phyloP scores from a whole-genome alignment of 37 sponge, comb jelly and placozoan species.

The Geodia barretti region DNA sequence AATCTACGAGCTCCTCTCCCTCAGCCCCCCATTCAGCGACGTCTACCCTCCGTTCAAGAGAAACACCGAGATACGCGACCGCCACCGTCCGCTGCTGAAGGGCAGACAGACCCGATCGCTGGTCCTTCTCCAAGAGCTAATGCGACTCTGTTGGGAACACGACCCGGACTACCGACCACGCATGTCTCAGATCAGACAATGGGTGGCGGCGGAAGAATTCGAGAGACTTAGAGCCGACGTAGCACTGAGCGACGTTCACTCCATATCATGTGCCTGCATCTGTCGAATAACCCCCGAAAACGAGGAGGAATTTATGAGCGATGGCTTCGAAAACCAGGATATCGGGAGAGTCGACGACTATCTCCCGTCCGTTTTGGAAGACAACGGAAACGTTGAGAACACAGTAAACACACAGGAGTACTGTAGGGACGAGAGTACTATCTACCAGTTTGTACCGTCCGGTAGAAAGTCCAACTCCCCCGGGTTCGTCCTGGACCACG shows the following conservation, averaged over 20 bases:
- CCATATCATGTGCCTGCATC: constrained; percentile 71
- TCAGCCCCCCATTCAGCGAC: constrained; percentile 60
- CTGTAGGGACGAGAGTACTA: not conserved
- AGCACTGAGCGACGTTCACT: constrained; percentile 33
- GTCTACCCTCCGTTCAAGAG: constrained; percentile 26
- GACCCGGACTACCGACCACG: constrained; percentile 60
- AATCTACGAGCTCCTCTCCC: constrained; percentile 75
- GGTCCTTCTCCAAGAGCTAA: constrained; percentile 67
- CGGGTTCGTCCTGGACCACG: constrained; percentile 9
- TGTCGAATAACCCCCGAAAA: constrained; percentile 54
- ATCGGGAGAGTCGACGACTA: not conserved
- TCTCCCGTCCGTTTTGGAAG: constrained; percentile 7
- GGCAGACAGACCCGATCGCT: constrained; percentile 63
- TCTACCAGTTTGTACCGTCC: constrained; percentile 19
- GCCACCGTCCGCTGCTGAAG: constrained; percentile 40
- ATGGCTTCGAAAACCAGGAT: not conserved
- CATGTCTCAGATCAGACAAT: constrained; percentile 48
- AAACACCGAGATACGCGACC: constrained; percentile 38
- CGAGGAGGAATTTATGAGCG: constrained; percentile 6
- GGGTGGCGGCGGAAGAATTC: constrained; percentile 53
- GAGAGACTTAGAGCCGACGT: constrained; percentile 55
- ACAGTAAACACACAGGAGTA: not conserved
- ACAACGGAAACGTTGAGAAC: constrained; percentile 17
- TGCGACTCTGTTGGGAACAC: constrained; percentile 77
- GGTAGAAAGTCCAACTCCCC: not conserved